Conservation (phyloP, 2,797 vertebrate genomes). For the Holocentrus rufus region DNA sequence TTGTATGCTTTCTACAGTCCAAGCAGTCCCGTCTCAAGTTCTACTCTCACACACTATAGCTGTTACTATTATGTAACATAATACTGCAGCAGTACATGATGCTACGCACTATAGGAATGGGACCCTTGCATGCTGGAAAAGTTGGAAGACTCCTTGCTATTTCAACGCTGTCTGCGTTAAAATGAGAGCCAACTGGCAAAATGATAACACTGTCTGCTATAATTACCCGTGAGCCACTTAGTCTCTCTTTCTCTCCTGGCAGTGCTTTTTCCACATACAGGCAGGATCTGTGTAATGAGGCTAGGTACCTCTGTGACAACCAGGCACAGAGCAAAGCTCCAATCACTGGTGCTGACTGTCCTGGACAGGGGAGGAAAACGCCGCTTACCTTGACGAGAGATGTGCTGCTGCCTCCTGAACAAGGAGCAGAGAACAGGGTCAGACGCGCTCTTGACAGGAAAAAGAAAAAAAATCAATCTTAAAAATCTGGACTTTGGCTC, state of each 20-base stretch:
- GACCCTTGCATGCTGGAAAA: slow-evolving; percentile 69
- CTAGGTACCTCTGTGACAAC: slow-evolving; percentile 69
- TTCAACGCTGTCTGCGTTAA: slow-evolving; percentile 39
- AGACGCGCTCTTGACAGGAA: slow-evolving; percentile 40
- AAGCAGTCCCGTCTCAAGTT: slow-evolving; percentile 43
- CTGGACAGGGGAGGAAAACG: slow-evolving; percentile 31
- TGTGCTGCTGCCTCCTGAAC: slow-evolving; percentile 51
- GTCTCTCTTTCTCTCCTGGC: slow-evolving; percentile 52
- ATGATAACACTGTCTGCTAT: slow-evolving; percentile 63
- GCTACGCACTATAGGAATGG: slow-evolving; percentile 52
- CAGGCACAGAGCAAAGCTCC: slow-evolving; percentile 58
- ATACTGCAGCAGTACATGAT: slow-evolving; percentile 77
- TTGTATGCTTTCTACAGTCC: neutral
- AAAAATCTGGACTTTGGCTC: slow-evolving; percentile 68
- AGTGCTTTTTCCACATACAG: slow-evolving; percentile 55
- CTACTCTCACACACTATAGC: slow-evolving; percentile 46
- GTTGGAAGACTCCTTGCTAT: slow-evolving; percentile 57
- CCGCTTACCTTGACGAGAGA: slow-evolving; percentile 74
- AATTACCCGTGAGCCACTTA: slow-evolving; percentile 70
- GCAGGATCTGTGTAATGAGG: slow-evolving; percentile 70
- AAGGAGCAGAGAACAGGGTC: slow-evolving; percentile 46
- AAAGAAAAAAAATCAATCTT: slow-evolving; percentile 39
- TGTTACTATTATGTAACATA: slow-evolving; percentile 77
- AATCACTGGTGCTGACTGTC: slow-evolving; percentile 50
- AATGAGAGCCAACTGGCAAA: slow-evolving; percentile 46